Percentiles rank a stretch among this genome's conserved stretches.
phyloP scores from a whole-genome alignment of 2,888 invertebrate genomes.

The Thymelicus sylvestris region DNA sequence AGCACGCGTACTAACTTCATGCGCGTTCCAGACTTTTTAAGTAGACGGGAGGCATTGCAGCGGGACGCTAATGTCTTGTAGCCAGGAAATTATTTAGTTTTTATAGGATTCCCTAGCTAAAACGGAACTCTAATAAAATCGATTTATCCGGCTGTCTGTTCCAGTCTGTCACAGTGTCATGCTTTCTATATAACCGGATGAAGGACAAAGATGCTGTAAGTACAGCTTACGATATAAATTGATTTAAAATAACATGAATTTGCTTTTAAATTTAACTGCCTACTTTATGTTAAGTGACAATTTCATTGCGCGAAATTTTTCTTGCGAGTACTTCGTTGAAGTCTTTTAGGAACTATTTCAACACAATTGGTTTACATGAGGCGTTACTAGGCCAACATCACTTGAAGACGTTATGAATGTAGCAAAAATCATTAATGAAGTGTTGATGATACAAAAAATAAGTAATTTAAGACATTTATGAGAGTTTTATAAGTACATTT shows the following conservation, averaged over 20 bases:
- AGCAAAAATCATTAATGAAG: too few species aligned
- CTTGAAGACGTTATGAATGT: too few species aligned
- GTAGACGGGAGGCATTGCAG: conserved; percentile 30
- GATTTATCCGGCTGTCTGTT: conserved; percentile 7
- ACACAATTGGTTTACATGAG: neutral
- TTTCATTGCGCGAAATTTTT: neutral
- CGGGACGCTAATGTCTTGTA: neutral
- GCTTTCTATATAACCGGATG: conserved; percentile 3
- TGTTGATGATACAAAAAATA: too few species aligned
- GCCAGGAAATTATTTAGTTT: conserved; percentile 9
- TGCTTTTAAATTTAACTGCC: conserved; percentile 1
- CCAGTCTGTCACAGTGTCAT: conserved; percentile 8
- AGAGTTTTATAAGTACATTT: neutral
- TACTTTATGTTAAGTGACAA: neutral
- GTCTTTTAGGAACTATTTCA: neutral
- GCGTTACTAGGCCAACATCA: too few species aligned
- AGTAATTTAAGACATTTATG: neutral
- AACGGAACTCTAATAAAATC: conserved; percentile 10
- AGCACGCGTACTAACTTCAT: neutral
- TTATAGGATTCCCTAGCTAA: conserved; percentile 10
- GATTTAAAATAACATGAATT: conserved; percentile 3
- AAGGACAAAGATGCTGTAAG: conserved; percentile 5
- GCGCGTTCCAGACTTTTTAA: neutral
- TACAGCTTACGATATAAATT: neutral
- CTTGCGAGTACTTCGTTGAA: neutral